Percentiles rank a stretch among this genome's conserved stretches.
phyloP scores from a whole-genome alignment of 2,888 invertebrate genomes.

The Drosophila barbarae region DNA sequence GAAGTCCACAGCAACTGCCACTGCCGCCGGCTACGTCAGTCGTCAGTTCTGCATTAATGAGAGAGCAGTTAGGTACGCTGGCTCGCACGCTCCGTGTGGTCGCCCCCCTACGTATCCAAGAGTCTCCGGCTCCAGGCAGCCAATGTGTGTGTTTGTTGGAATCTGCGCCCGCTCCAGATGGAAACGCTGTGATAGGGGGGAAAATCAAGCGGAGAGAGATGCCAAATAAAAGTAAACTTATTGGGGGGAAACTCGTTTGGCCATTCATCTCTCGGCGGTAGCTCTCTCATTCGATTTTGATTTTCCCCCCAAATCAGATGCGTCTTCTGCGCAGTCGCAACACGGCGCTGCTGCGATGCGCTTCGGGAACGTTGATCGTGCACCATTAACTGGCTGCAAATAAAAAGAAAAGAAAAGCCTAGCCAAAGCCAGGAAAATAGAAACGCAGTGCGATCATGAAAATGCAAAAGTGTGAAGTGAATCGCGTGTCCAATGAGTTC shows the following conservation, averaged over 20 bases:
- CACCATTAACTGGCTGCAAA: conserved; percentile 6
- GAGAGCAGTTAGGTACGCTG: conserved; percentile 74
- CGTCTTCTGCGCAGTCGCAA: conserved; percentile 60
- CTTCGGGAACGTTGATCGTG: conserved; percentile 21
- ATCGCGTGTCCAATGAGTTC: conserved; percentile 35
- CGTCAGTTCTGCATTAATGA: conserved; percentile 79
- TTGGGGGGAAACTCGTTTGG: conserved; percentile 65
- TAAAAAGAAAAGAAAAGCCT: conserved; percentile 13
- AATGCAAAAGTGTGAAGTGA: conserved; percentile 39
- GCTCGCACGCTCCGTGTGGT: conserved; percentile 66
- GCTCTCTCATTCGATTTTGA: conserved; percentile 51
- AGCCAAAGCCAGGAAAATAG: conserved; percentile 20
- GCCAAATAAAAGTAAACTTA: conserved; percentile 40
- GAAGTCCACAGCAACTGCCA: conserved; percentile 18
- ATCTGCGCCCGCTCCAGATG: conserved; percentile 36
- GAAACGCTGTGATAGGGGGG: conserved; percentile 45
- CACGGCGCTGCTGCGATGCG: conserved; percentile 52
- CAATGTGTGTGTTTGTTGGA: conserved; percentile 9
- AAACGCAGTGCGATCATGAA: conserved; percentile 17
- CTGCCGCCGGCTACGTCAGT: conserved; percentile 52
- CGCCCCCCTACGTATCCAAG: conserved; percentile 43
- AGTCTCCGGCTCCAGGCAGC: not conserved
- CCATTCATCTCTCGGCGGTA: conserved; percentile 46
- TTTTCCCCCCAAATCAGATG: conserved; percentile 40
- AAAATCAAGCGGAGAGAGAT: conserved; percentile 41